Evolutionary conservation across 2,113 vertebrate species (phyloP).

Genomic region (Harpagus bidentatus): DNA sequence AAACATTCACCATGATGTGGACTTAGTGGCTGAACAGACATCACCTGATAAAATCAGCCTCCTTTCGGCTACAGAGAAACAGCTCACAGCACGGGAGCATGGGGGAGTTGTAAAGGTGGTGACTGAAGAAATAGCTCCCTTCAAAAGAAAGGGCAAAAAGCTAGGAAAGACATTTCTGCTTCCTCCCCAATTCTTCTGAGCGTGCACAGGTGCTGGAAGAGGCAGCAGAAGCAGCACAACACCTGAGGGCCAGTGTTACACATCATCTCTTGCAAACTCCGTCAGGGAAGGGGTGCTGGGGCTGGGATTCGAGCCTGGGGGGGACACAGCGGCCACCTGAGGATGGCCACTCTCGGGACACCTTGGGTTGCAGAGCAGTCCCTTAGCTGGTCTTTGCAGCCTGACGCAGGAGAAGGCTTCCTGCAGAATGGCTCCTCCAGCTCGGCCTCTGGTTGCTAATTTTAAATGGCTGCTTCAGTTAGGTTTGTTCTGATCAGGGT

Average conservation of each 20-base stretch:
- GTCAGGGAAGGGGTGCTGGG: background rate
- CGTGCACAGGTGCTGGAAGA: background rate
- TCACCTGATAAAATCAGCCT: background rate
- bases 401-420: background rate
- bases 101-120: background rate
- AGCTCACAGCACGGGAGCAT: background rate
- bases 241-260: accelerated
- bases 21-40: background rate
- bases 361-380: background rate
- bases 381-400: background rate
- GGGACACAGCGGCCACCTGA: accelerated
- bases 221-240: background rate
- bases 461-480: background rate
- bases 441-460: background rate
- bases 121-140: background rate
- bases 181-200: background rate
- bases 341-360: background rate
- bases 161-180: background rate
- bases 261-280: background rate
- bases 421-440: background rate
- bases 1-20: background rate
- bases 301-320: background rate
- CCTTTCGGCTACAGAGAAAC: background rate
- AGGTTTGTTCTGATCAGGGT: background rate
- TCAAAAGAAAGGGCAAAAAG: background rate